Conservation (phyloP, 2,888 invertebrate genomes). For the Antheraea yamamai region DNA sequence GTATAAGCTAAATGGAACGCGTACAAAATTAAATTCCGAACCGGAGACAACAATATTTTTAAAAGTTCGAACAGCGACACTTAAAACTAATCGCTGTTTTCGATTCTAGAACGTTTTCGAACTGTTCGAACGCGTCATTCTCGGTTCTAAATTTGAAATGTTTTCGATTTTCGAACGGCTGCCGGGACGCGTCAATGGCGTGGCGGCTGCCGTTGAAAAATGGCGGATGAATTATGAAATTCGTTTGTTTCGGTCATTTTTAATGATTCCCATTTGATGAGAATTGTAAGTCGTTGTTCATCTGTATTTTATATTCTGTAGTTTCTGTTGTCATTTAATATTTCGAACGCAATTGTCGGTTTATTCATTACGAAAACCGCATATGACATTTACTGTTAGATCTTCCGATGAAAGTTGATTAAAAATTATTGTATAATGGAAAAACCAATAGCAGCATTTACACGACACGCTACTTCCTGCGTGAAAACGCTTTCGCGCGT, state of each 20-base stretch:
- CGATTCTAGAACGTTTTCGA: slow-evolving; percentile 75
- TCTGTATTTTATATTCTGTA: neutral
- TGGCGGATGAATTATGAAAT: slow-evolving; percentile 56
- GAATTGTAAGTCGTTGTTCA: neutral
- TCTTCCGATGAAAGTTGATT: neutral
- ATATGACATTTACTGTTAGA: neutral
- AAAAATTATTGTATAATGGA: neutral
- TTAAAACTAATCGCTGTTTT: slow-evolving; percentile 81
- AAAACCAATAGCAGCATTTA: neutral
- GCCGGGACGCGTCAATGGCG: slow-evolving; percentile 65
- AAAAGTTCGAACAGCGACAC: slow-evolving; percentile 75
- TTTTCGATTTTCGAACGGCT: slow-evolving; percentile 77
- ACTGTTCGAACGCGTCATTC: slow-evolving; percentile 53
- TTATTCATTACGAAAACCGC: neutral
- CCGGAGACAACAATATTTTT: slow-evolving; percentile 40
- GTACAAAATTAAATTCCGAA: slow-evolving; percentile 41
- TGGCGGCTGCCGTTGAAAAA: slow-evolving; percentile 52
- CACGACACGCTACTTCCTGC: too few relatives aligned
- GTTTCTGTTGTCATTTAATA: neutral
- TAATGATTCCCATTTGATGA: neutral
- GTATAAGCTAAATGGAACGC: slow-evolving; percentile 69
- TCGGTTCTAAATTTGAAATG: slow-evolving; percentile 76
- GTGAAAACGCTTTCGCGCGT: too few relatives aligned
- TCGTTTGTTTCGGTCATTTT: slow-evolving; percentile 4
- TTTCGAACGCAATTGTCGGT: neutral